Evolutionary conservation across 2,797 vertebrate species (phyloP).

Genomic region (Tapirus indicus): DNA sequence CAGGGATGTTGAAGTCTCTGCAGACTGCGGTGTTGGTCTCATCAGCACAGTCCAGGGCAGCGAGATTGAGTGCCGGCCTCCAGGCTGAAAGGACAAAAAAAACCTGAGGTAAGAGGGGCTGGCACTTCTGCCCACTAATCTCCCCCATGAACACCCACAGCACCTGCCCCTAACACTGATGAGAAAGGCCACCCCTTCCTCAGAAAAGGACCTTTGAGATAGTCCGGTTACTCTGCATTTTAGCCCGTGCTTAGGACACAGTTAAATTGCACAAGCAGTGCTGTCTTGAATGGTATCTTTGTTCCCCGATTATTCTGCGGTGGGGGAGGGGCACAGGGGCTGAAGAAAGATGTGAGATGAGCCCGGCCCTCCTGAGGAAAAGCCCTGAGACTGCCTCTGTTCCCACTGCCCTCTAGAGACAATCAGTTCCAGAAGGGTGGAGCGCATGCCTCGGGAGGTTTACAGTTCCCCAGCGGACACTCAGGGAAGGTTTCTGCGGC

Average conservation of each 20-base stretch:
- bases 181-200: not conserved
- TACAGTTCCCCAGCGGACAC: not conserved
- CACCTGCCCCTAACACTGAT: not conserved
- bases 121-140: not conserved
- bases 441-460: not conserved
- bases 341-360: not conserved
- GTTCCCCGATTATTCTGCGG: not conserved
- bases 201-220: not conserved
- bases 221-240: not conserved
- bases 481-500: not conserved
- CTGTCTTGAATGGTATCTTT: not conserved
- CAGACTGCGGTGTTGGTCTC: conserved; percentile 90
- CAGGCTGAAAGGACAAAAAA: conserved; percentile 89
- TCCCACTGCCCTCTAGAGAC: not conserved
- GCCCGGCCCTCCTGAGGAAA: not conserved
- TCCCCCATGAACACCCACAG: accelerated
- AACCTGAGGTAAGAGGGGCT: not conserved
- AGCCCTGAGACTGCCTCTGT: not conserved
- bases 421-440: not conserved
- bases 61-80: conserved; percentile 93
- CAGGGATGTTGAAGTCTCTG: conserved; percentile 86
- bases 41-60: conserved; percentile 92
- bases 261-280: not conserved
- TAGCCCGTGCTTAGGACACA: not conserved
- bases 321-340: no score